Evolutionary conservation across 2,113 vertebrate species (phyloP), one percentile per base, ranked within the genome.

Genomic region (Hippocampus guttulatus): DNA sequence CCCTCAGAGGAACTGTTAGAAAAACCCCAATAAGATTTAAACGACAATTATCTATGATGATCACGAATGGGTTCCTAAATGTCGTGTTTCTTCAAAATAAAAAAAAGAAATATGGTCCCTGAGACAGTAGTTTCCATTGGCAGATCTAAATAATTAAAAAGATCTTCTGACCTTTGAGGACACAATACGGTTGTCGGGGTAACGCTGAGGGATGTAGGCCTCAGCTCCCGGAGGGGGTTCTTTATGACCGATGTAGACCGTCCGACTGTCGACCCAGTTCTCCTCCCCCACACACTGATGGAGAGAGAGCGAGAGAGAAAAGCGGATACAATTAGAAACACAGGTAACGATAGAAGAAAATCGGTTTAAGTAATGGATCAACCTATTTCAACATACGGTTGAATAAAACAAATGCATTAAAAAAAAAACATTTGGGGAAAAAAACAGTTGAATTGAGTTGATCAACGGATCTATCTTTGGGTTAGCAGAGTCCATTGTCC

Each of bases 201-300:
- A 96, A 63, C 95, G 94, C 92, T 98, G 96, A 60, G 93, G 95
- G 91, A 98, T 98, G 93, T 97, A 98, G 3, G 95, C 95, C 89
- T 98, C 96, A 11, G 95, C 79, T 71, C 95, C 94, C 1, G 92
- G 92, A 21, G 96, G 96, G 40, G 96, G 96, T 65, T 96, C 95
- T 88, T 91, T 95, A 83, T 98, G 96, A 18, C 96, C 96, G 71
- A 99, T 93, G 72, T 98, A 98, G 90, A 99, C 92, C 49, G 96
- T 97, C 77, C 97, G 92, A 87, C 89, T 99, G 93, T 98, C 96
- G 89, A 98, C 95, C 94, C 97, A 97, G 47, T 92, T 95, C 89
- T 99, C 97, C 91, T 99, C 96, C 83, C 97, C 97, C 23, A 93
- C 92, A 89, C 97, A 99, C 97, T 99, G 71, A 78, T 9, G 25